Percentiles rank a stretch among this genome's conserved stretches.
Evolutionary conservation across 2,888 invertebrate species (phyloP).

Genomic region (Margaritifera margaritifera): DNA sequence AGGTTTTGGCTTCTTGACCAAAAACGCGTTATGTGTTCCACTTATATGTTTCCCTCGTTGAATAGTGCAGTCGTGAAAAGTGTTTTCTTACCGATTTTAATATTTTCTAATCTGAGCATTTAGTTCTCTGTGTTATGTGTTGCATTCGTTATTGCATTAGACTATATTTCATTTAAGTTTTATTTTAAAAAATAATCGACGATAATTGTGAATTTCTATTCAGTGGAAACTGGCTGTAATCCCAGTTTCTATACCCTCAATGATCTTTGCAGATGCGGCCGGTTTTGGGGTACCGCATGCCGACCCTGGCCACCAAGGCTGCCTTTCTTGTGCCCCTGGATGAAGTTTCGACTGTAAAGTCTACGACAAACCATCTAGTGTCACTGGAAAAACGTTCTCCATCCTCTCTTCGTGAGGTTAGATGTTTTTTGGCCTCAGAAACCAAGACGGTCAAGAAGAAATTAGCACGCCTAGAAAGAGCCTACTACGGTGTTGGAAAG

Average conservation of each 20-base stretch:
- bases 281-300: slow-evolving; percentile 60
- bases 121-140: too few species aligned
- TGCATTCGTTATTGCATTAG: too few species aligned
- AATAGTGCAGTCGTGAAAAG: too few species aligned
- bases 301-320: slow-evolving; percentile 54
- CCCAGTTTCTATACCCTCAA: neutral
- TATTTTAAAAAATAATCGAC: too few species aligned
- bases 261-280: slow-evolving; percentile 51
- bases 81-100: too few species aligned
- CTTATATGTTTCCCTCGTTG: too few species aligned
- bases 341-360: slow-evolving; percentile 28
- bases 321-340: slow-evolving; percentile 46
- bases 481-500: slow-evolving; percentile 59
- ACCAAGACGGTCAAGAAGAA: slow-evolving; percentile 47
- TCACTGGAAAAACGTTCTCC: slow-evolving; percentile 48
- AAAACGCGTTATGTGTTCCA: too few species aligned
- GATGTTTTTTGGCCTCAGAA: slow-evolving; percentile 45
- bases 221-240: neutral
- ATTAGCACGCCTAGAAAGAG: slow-evolving; percentile 52
- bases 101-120: too few species aligned
- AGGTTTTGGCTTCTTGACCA: too few species aligned
- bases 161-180: too few species aligned
- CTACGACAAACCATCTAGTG: slow-evolving; percentile 30
- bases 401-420: slow-evolving; percentile 48
- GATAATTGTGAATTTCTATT: too few species aligned